A percentile compares a stretch with the other conserved stretches of the same genome.
These are phyloP conservation scores for Scaptomyza flava DNA, from an alignment of 2,888 invertebrate genomes.

Conservation along the genomic window DNA sequence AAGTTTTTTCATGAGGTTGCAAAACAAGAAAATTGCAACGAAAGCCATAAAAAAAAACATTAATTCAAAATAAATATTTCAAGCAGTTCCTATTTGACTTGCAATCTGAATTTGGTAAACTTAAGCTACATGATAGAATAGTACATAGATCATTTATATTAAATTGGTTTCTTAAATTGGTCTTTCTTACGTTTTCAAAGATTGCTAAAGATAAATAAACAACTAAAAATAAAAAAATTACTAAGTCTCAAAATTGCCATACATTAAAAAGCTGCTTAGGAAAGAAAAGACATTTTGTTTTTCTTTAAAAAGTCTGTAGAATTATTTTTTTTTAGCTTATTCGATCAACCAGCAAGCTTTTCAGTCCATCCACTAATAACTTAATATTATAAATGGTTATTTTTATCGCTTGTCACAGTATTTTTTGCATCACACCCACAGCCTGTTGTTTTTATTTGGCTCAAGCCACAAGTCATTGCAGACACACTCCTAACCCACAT, in stretches of 20 bases:
- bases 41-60: not conserved
- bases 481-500: slow-evolving; percentile 7
- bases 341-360: slow-evolving; percentile 1
- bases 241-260: too few relatives aligned
- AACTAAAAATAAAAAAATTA: too few relatives aligned
- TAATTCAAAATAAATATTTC: not conserved
- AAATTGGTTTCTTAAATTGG: too few relatives aligned
- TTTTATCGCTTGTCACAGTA: slow-evolving; percentile 7
- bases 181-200: too few relatives aligned
- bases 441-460: not conserved
- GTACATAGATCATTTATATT: too few relatives aligned
- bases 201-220: too few relatives aligned
- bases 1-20: slow-evolving; percentile 2
- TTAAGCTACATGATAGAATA: too few relatives aligned
- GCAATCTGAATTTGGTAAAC: not conserved
- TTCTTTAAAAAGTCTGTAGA: not conserved
- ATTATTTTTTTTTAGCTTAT: not conserved
- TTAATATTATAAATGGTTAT: slow-evolving; percentile 15
- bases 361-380: not conserved
- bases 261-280: not conserved
- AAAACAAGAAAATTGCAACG: slow-evolving; percentile 2
- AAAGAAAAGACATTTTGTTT: not conserved
- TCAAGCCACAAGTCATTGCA: slow-evolving; percentile 36
- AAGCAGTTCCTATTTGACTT: not conserved
- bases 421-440: slow-evolving; percentile 7